A percentile compares a stretch with the other conserved stretches of the same genome.
These are phyloP conservation scores for Polyommatus iphigenia DNA, from an alignment of 2,888 invertebrate genomes.

Conservation along the genomic window DNA sequence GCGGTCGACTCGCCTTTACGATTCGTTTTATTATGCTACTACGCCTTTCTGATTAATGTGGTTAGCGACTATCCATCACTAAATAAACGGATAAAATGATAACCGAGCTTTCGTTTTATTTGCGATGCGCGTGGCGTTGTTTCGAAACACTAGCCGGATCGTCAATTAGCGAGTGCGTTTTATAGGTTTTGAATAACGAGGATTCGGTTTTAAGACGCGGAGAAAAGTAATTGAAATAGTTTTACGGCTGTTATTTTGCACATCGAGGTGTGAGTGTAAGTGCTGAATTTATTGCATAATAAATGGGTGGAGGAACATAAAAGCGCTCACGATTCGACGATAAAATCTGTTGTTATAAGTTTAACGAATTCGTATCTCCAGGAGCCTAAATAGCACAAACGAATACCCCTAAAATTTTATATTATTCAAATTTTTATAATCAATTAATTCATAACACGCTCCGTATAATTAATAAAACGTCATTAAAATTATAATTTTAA, in stretches of 20 bases:
- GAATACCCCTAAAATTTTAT: neutral
- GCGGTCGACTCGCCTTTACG: slow-evolving; percentile 44
- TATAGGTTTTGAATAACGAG: neutral
- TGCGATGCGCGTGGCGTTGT: slow-evolving; percentile 12
- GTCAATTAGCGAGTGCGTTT: neutral
- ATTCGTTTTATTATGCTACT: slow-evolving; percentile 48
- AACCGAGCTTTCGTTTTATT: slow-evolving; percentile 25
- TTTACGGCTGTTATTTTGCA: neutral
- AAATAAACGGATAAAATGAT: slow-evolving; percentile 38
- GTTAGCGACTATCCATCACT: slow-evolving; percentile 44
- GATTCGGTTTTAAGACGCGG: neutral
- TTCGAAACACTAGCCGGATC: slow-evolving; percentile 17
- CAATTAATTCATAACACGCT: neutral
- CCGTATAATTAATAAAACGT: neutral
- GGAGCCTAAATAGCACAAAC: neutral
- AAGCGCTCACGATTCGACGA: neutral
- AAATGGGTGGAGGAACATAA: neutral
- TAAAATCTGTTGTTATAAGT: neutral
- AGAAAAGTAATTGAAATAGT: neutral
- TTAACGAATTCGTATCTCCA: neutral
- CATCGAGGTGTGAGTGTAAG: neutral
- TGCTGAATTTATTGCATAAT: slow-evolving; percentile 9
- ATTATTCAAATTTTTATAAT: neutral
- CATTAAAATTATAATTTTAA: slow-evolving; percentile 1
- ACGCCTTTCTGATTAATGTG: slow-evolving; percentile 46